A percentile compares a stretch with the other conserved stretches of the same genome.
phyloP scores from a whole-genome alignment of 1,140 invertebrate genomes.

The Tigriopus japonicus region DNA sequence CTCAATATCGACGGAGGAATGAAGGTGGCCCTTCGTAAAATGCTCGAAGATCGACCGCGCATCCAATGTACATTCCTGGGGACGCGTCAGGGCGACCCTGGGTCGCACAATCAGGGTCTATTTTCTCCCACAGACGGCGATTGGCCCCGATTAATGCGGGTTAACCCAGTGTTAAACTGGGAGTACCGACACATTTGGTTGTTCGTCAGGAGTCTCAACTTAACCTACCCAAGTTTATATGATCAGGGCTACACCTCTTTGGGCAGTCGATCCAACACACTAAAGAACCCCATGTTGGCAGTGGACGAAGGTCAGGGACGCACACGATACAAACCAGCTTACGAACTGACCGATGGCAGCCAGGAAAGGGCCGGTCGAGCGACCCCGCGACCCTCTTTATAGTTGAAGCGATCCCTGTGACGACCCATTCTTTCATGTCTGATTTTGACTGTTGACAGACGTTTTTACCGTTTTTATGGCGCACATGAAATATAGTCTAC shows the following conservation, averaged over 20 bases:
- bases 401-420: too few species aligned
- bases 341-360: conserved; percentile 16
- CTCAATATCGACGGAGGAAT: conserved; percentile 47
- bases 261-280: conserved; percentile 14
- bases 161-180: conserved; percentile 77
- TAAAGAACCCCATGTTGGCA: not conserved
- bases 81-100: conserved; percentile 61
- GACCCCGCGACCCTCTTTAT: not conserved
- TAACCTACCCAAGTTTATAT: conserved; percentile 77
- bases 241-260: conserved; percentile 36
- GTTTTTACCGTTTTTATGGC: too few species aligned
- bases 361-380: conserved; percentile 18
- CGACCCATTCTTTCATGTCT: too few species aligned
- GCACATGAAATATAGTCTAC: too few species aligned
- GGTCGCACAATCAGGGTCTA: conserved; percentile 25
- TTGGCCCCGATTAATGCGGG: conserved; percentile 70
- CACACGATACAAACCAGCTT: conserved; percentile 18
- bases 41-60: conserved; percentile 39
- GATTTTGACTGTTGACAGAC: too few species aligned
- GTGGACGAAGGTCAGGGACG: not conserved
- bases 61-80: conserved; percentile 75
- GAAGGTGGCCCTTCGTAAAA: conserved; percentile 40
- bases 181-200: conserved; percentile 70
- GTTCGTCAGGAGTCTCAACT: conserved; percentile 49
- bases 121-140: conserved; percentile 43